Evolutionary conservation across 2,797 vertebrate genomes (phyloP).

Genomic region (Premnoplex brunnescens): DNA sequence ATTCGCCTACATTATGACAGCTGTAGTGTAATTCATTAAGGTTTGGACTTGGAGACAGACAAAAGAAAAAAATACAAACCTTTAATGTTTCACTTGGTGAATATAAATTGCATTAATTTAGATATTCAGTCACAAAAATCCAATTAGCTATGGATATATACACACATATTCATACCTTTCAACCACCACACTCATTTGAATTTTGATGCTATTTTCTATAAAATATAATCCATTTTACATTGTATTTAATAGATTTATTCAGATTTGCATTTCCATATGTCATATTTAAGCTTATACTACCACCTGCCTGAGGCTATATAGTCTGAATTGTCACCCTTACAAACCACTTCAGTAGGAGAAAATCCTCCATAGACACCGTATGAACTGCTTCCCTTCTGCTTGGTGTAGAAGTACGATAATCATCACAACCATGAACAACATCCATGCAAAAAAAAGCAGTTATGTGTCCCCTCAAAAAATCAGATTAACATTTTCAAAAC

Average conservation of each 20-base stretch:
- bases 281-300: slow-evolving; percentile 49
- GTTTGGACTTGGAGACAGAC: neutral
- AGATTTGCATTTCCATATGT: slow-evolving; percentile 10
- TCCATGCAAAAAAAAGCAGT: neutral
- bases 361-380: neutral
- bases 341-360: slow-evolving; percentile 9
- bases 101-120: slow-evolving; percentile 46
- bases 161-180: slow-evolving; percentile 38
- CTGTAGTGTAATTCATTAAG: neutral
- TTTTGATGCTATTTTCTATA: slow-evolving; percentile 31
- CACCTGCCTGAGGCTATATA: slow-evolving; percentile 34
- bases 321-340: slow-evolving; percentile 1
- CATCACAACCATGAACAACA: neutral
- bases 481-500: neutral
- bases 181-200: slow-evolving; percentile 12
- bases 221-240: slow-evolving; percentile 29
- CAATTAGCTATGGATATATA: slow-evolving; percentile 44
- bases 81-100: slow-evolving; percentile 5
- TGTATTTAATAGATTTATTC: slow-evolving; percentile 32
- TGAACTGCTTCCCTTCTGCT: neutral
- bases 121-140: slow-evolving; percentile 30
- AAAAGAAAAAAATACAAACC: neutral
- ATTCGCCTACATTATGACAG: neutral
- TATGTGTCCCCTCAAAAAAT: neutral
- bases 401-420: neutral